Evolutionary conservation across 2,888 invertebrate genomes (phyloP).

Genomic region (Leptopilina myrica): DNA sequence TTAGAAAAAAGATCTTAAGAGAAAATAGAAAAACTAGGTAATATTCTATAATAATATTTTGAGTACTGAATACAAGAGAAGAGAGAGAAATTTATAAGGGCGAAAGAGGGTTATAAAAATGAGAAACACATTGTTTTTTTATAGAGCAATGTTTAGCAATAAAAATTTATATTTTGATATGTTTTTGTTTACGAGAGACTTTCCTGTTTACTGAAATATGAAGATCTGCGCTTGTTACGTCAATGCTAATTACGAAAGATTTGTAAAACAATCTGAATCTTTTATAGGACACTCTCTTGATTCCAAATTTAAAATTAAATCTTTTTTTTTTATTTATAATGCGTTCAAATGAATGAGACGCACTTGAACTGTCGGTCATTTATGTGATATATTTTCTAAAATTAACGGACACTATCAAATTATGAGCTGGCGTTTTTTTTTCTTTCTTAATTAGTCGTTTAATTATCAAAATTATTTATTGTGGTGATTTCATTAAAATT

Average conservation of each 20-base stretch:
- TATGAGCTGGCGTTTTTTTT: too few relatives aligned
- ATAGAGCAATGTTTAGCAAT: background rate
- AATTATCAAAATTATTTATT: background rate
- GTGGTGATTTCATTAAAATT: background rate
- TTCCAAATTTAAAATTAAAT: constrained; percentile 17
- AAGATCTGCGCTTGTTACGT: constrained; percentile 21
- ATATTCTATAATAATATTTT: too few relatives aligned
- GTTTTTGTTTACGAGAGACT: background rate
- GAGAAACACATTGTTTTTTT: too few relatives aligned
- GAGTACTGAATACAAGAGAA: too few relatives aligned
- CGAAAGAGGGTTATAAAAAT: too few relatives aligned
- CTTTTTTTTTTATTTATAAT: background rate
- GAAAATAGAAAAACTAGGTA: too few relatives aligned
- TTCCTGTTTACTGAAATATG: constrained; percentile 35
- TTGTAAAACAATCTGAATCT: constrained; percentile 19
- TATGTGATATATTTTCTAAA: background rate
- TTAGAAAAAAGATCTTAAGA: too few relatives aligned
- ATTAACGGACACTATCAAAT: background rate
- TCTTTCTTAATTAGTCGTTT: too few relatives aligned
- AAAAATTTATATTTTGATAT: constrained; percentile 7
- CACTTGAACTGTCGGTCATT: background rate
- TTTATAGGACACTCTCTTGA: background rate
- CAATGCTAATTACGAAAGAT: constrained; percentile 25
- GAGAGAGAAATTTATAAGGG: too few relatives aligned
- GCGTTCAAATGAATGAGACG: background rate